Evolutionary conservation across 64 coral and sea anemone genomes (phyloP).

Genomic region (Cladopsammia gracilis): DNA sequence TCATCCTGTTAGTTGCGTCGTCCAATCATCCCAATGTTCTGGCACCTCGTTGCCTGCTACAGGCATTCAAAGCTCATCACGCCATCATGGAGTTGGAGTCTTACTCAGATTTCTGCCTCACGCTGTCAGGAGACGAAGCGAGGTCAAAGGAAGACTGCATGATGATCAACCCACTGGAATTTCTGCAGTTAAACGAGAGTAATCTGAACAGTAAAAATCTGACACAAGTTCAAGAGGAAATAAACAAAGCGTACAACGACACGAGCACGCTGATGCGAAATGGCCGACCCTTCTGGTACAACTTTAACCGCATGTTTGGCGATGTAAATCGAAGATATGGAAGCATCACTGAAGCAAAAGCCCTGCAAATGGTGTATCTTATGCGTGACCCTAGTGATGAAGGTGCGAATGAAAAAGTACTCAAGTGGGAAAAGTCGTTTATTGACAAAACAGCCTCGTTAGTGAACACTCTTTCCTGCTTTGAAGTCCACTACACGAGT

Average conservation of each 20-base stretch:
- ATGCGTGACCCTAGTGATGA: conserved; percentile 15
- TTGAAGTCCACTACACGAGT: conserved; percentile 18
- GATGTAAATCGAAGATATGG: conserved; percentile 13
- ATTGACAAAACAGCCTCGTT: conserved; percentile 29
- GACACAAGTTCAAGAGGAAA: conserved; percentile 7
- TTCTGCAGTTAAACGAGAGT: conserved; percentile 54
- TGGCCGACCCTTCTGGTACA: conserved; percentile 55
- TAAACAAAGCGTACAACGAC: conserved; percentile 20
- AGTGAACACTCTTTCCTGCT: conserved; percentile 1
- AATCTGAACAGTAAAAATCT: conserved; percentile 47
- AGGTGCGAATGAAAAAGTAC: conserved; percentile 3
- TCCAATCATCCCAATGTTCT: conserved; percentile 54
- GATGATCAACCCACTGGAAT: conserved; percentile 72
- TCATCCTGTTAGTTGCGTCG: conserved; percentile 62
- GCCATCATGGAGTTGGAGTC: conserved; percentile 28
- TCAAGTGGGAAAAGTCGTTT: conserved; percentile 56
- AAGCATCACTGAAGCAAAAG: conserved; percentile 30
- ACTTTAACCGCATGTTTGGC: conserved; percentile 79
- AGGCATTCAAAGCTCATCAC: conserved; percentile 61
- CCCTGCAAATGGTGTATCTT: conserved; percentile 71
- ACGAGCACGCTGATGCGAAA: conserved; percentile 49
- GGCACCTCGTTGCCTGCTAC: conserved; percentile 49
- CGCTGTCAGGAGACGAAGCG: conserved; percentile 12
- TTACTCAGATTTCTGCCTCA: conserved; percentile 69
- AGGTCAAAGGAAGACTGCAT: conserved; percentile 46